These are phyloP conservation scores for Tineola bisselliella DNA, from an alignment of 2,888 invertebrate species.

Conservation along the genomic window DNA sequence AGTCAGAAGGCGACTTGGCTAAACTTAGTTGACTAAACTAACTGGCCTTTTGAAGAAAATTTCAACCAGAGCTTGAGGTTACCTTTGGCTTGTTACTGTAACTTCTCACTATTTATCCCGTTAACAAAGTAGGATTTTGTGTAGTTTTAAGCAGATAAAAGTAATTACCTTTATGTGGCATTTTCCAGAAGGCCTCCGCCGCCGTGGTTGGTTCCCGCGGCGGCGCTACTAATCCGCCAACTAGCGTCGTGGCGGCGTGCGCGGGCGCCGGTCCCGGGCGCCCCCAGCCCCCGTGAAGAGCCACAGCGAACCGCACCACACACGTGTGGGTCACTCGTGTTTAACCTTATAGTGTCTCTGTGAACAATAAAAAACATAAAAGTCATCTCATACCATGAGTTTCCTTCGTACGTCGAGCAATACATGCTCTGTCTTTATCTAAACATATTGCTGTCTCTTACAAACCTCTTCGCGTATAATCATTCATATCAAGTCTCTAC, in stretches of 20 bases:
- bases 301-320: conserved; percentile 36
- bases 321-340: conserved; percentile 19
- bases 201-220: conserved; percentile 77
- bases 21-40: not conserved
- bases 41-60: conserved; percentile 10
- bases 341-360: not conserved
- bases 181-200: conserved; percentile 84
- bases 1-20: not conserved
- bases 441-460: too few relatives aligned
- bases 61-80: not conserved
- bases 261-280: conserved; percentile 69
- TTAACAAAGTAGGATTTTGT: too few relatives aligned
- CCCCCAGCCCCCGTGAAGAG: conserved; percentile 70
- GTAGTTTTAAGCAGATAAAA: not conserved
- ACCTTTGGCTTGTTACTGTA: not conserved
- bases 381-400: too few relatives aligned
- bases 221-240: conserved; percentile 73
- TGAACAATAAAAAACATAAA: not conserved
- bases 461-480: not conserved
- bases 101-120: too few relatives aligned
- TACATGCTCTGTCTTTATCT: too few relatives aligned
- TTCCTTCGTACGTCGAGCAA: too few relatives aligned
- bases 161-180: conserved; percentile 83
- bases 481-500: not conserved
- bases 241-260: conserved; percentile 69